Evolutionary conservation across 2,888 invertebrate genomes (phyloP), one percentile per base, ranked within the genome.

Genomic region (Philereme transversata): DNA sequence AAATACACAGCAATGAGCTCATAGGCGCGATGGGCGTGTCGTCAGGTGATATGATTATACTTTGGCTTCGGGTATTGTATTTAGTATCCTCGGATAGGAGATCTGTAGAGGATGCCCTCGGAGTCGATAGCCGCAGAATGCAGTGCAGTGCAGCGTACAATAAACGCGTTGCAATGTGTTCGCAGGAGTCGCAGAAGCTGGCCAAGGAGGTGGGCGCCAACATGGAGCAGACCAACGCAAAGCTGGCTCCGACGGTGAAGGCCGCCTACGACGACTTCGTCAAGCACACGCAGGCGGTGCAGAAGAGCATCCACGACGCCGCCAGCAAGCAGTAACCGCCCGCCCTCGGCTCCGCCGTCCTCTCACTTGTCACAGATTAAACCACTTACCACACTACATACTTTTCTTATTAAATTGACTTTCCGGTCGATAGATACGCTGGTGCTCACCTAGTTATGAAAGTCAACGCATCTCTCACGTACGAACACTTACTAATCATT

Each of bases 271-370:
- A 90, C 34, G 82, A 82, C 74, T 86, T 91, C 78, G 78, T 82
- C 33, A 86, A 87, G 79, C 81, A 86, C 49, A 80, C 78, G 49
- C 73, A 87, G 75, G 73, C 73, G 35, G 74, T 91, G 53, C 87
- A 87, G 80, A 84, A 86, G 84, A 87, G 87, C 67, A 44, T 91
- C 67, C 88, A 87, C 78, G 90, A 87, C 22, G 89, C 84, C 64
- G 88, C 90, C 79, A 78, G 50, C 79, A 89, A 90, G 85, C 87
- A 87, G 76, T 86, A 66, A 77, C 38, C 43, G n/a, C 7, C 44
- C 48, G 9, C 7, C n/a, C n/a, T n/a, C n/a, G n/a, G n/a, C 44
- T 46, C 8, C 8, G 6, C 43, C 11, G 36, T 40, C 38, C 6
- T 35, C 11, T 34, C 11, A 7, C 40, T 22, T 22, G 22, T 2